A percentile compares a stretch with the other conserved stretches of the same genome.
These are phyloP conservation scores for Philotrypesis tridentata DNA, from an alignment of 1,140 invertebrate genomes.

Conservation along the genomic window DNA sequence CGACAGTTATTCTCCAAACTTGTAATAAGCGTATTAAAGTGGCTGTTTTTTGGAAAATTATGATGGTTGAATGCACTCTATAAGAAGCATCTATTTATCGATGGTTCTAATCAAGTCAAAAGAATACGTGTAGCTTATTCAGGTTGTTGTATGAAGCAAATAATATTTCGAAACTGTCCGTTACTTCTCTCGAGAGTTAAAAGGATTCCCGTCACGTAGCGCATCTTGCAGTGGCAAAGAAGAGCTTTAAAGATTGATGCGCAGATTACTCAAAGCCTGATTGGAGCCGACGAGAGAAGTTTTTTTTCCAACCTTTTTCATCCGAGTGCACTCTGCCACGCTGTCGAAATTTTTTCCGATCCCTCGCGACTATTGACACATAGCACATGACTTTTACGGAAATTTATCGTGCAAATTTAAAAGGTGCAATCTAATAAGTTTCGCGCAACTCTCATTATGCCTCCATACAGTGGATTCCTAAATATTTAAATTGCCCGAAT, in stretches of 20 bases:
- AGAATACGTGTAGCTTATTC: not conserved
- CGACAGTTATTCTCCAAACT: too few relatives aligned
- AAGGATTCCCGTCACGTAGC: slow-evolving; percentile 64
- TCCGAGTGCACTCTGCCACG: not conserved
- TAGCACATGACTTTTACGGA: not conserved
- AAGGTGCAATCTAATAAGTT: too few relatives aligned
- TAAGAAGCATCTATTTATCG: too few relatives aligned
- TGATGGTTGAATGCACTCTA: too few relatives aligned
- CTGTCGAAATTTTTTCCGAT: not conserved
- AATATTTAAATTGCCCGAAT: too few relatives aligned
- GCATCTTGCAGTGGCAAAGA: slow-evolving; percentile 58
- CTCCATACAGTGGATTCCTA: too few relatives aligned
- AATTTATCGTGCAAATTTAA: not conserved
- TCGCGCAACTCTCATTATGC: too few relatives aligned
- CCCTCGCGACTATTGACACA: not conserved
- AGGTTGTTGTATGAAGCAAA: not conserved
- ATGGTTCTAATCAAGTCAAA: not conserved
- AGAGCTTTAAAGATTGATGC: slow-evolving; percentile 64
- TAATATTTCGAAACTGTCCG: not conserved
- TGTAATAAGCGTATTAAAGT: too few relatives aligned
- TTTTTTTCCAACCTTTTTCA: not conserved
- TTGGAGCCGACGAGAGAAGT: not conserved
- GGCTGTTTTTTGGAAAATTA: too few relatives aligned
- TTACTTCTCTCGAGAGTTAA: not conserved
- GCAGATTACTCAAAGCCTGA: slow-evolving; percentile 57